Evolutionary conservation across 2,888 invertebrate species (phyloP).

Genomic region (Parelbella ahira): DNA sequence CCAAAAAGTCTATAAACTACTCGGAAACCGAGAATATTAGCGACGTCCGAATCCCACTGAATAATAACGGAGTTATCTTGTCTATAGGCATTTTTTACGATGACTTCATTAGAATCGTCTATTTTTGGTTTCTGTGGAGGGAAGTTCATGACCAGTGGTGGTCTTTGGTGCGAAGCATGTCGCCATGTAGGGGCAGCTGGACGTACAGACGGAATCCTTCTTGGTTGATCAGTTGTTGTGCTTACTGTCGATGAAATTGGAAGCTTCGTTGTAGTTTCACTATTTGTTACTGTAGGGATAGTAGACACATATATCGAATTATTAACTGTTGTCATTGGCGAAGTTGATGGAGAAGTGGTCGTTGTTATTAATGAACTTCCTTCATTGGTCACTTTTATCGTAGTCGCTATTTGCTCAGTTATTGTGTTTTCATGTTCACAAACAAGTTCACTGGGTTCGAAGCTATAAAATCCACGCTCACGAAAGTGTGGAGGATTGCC

Average conservation of each 20-base stretch:
- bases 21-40: constrained; percentile 92
- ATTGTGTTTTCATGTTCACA: constrained; percentile 74
- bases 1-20: constrained; percentile 95
- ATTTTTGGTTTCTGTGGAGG: constrained; percentile 84
- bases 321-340: constrained; percentile 41
- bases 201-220: constrained; percentile 52
- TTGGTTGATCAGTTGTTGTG: constrained; percentile 54
- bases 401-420: constrained; percentile 39
- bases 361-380: constrained; percentile 41
- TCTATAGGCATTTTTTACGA: constrained; percentile 91
- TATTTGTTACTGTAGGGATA: constrained; percentile 39
- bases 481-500: constrained; percentile 90
- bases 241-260: constrained; percentile 43
- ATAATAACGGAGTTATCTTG: constrained; percentile 94
- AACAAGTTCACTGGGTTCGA: constrained; percentile 87
- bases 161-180: constrained; percentile 81
- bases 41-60: constrained; percentile 94
- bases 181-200: constrained; percentile 71
- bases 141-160: constrained; percentile 86
- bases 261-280: constrained; percentile 42
- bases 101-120: constrained; percentile 86
- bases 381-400: constrained; percentile 38
- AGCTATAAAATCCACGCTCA: constrained; percentile 92
- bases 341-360: constrained; percentile 32
- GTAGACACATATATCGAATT: constrained; percentile 43